Conservation (phyloP, 2,113 vertebrate species). For the Xiphophorus couchianus region DNA sequence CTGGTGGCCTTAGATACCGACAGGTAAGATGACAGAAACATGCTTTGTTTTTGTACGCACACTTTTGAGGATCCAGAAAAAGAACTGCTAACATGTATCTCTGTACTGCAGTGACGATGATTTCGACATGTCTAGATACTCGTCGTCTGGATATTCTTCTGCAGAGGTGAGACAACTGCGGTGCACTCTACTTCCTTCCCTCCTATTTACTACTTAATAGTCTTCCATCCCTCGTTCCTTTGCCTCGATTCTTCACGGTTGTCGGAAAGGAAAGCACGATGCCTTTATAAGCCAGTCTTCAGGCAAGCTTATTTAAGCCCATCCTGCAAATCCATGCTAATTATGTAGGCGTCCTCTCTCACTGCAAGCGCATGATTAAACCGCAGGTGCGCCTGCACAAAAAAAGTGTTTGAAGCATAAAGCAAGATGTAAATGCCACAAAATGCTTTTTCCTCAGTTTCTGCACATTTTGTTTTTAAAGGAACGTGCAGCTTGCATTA, state of each 20-base stretch:
- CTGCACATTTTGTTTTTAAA: conserved; percentile 24
- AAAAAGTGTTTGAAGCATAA: conserved; percentile 21
- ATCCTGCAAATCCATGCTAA: conserved; percentile 27
- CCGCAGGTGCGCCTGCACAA: conserved; percentile 20
- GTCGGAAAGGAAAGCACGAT: conserved; percentile 11
- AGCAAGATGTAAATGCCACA: conserved; percentile 33
- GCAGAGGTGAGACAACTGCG: conserved; percentile 90
- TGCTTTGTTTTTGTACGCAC: neutral
- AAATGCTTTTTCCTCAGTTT: conserved; percentile 13
- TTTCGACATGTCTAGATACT: conserved; percentile 99
- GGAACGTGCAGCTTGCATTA: conserved; percentile 1
- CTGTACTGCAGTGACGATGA: conserved; percentile 91
- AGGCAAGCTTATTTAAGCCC: conserved; percentile 27
- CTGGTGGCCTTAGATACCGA: conserved; percentile 98
- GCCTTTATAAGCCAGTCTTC: conserved; percentile 6
- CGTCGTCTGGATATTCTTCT: conserved; percentile 98
- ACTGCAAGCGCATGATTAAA: conserved; percentile 10
- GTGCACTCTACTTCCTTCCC: neutral
- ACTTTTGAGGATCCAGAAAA: neutral
- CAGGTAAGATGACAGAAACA: conserved; percentile 81
- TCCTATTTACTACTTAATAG: neutral
- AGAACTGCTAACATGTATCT: conserved; percentile 20
- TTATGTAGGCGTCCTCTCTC: conserved; percentile 5
- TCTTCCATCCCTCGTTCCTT: neutral
- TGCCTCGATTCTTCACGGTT: neutral